phyloP scores from a whole-genome alignment of 2,113 vertebrate species.

The Shinisaurus crocodilurus region DNA sequence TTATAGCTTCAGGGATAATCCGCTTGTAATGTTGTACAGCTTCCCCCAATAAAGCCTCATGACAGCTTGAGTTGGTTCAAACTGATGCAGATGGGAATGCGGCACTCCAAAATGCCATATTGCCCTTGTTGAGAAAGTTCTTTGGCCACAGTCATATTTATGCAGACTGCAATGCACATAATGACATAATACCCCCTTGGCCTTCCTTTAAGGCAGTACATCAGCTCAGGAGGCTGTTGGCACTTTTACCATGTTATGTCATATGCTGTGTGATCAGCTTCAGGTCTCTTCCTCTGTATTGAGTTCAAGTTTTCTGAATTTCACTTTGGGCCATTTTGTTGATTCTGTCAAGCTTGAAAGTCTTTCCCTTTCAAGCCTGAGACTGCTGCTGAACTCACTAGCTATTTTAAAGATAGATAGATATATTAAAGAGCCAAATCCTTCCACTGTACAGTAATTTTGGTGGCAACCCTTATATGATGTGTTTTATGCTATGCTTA shows the following conservation, averaged over 20 bases:
- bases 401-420: background rate
- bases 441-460: background rate
- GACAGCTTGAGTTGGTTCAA: constrained; percentile 23
- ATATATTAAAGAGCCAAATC: constrained; percentile 7
- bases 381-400: background rate
- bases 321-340: constrained; percentile 45
- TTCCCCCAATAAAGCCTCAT: background rate
- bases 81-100: rapidly evolving
- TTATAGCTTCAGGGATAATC: constrained; percentile 20
- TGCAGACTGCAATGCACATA: constrained; percentile 1
- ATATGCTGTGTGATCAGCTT: background rate
- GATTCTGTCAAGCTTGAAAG: constrained; percentile 31
- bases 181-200: constrained; percentile 9
- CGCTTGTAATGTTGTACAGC: background rate
- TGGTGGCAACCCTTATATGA: background rate
- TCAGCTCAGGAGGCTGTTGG: constrained; percentile 36
- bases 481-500: background rate
- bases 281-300: rapidly evolving
- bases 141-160: background rate
- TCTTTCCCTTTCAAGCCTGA: constrained; percentile 9
- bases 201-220: constrained; percentile 24
- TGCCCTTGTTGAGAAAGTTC: background rate
- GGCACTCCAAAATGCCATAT: constrained; percentile 10
- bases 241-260: background rate
- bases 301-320: constrained; percentile 44